Conservation (phyloP, 2,113 vertebrate genomes). For the Pyrgilauda ruficollis region DNA sequence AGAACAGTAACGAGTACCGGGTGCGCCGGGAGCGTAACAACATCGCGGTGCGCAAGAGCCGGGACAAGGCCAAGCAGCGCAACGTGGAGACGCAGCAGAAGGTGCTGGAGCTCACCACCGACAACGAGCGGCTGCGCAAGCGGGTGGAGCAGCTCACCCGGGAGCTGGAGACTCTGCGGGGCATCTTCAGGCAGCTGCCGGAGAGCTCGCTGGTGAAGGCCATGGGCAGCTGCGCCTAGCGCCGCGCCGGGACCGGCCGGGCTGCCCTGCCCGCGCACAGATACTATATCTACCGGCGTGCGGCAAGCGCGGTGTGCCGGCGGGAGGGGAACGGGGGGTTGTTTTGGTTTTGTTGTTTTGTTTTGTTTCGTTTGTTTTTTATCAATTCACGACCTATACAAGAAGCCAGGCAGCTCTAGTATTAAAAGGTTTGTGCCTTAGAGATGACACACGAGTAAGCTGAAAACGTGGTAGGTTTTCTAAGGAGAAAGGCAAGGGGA, state of each 20-base stretch:
- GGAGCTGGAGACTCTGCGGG: constrained; percentile 93
- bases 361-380: background rate
- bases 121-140: constrained; percentile 94
- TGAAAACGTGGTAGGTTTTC: constrained; percentile 48
- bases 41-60: constrained; percentile 95
- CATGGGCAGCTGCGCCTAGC: constrained; percentile 87
- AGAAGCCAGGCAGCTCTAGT: constrained; percentile 67
- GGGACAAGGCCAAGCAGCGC: constrained; percentile 96
- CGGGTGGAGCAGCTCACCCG: constrained; percentile 93
- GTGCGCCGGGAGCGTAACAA: constrained; percentile 96
- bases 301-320: background rate
- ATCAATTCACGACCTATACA: background rate
- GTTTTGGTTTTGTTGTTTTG: background rate
- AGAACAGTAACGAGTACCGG: constrained; percentile 93
- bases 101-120: constrained; percentile 88
- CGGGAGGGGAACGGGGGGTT: background rate
- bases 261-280: background rate
- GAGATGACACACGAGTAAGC: constrained; percentile 54
- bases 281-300: background rate
- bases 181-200: constrained; percentile 95
- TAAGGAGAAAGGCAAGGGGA: background rate
- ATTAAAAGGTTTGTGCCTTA: constrained; percentile 74
- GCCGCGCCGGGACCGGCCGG: background rate
- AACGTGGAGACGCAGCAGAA: constrained; percentile 97
- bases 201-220: constrained; percentile 92